Base-by-base conservation (phyloP, 1,140 invertebrate genomes). In the Aleiodes sp. region DNA sequence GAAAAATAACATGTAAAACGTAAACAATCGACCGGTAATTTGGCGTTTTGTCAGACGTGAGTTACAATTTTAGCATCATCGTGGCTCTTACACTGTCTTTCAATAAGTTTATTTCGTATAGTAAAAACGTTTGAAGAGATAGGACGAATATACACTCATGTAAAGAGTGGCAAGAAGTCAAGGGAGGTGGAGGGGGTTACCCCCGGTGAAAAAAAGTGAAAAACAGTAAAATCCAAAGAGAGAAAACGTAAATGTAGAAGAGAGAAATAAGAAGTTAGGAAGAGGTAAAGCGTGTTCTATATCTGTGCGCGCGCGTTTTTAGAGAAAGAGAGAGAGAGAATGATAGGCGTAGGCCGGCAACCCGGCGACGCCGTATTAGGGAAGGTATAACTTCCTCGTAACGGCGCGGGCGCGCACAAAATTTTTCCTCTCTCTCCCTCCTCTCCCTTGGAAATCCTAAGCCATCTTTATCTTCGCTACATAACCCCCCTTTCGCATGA, bases 301-400 rank as follows among this genome's bases (percentile, higher is more conserved):
- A 85, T 84, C 77, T 70, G 82, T 52, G 33, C 37, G 10, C 21
- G 26, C 37, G 21, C n/a, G n/a, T n/a, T n/a, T n/a, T 7, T 16
- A 16, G 14, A 37, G 65, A 52, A 19, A 19, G 8, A 33, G 9
- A 56, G 65, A 43, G 56, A 57, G 29, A 29, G 21, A 21, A 29
- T 39, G 64, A 26, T 57, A 52, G 74, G 77, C 76, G 77, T 77
- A 76, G 76, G 75, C 76, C 70, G 69, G 71, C 69, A 69, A 75
- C 70, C 72, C 68, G 68, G 73, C 73, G 81, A 80, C 74, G 71
- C 84, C 84, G 83, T 85, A 84, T 85, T 85, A 83, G 84, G 84
- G 74, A 83, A 84, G 78, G 79, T 56, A 66, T 19, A n/a, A 73
- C 76, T 74, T 79, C 70, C 73, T 73, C 73, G 70, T 37, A 76